These are phyloP conservation scores for Arenaria interpres DNA, from an alignment of 2,113 vertebrate species.

Conservation along the genomic window DNA sequence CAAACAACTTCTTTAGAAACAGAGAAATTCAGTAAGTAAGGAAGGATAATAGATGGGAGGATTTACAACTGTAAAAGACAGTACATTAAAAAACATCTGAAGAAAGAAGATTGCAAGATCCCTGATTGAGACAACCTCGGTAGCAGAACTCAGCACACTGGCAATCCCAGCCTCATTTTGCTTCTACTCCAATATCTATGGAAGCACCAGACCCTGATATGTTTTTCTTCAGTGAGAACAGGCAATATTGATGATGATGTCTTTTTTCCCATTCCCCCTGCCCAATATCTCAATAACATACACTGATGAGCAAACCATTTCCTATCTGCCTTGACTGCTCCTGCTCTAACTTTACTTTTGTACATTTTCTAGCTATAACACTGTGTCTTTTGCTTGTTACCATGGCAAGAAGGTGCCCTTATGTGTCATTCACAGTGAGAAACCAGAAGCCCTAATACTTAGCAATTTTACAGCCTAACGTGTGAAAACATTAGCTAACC, in stretches of 20 bases:
- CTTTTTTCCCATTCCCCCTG: background rate
- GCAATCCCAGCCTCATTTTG: background rate
- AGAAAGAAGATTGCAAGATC: background rate
- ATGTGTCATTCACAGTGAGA: background rate
- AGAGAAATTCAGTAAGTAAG: background rate
- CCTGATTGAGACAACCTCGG: background rate
- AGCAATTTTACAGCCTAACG: background rate
- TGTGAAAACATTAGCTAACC: slow-evolving; percentile 21
- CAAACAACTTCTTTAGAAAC: background rate
- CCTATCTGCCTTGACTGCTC: background rate
- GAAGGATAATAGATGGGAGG: background rate
- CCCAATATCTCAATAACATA: accelerated
- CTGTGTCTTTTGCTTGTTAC: background rate
- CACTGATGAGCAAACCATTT: background rate
- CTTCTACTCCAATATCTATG: background rate
- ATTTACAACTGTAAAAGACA: background rate
- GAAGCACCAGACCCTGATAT: background rate
- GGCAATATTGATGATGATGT: background rate
- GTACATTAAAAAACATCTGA: background rate
- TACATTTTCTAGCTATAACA: background rate
- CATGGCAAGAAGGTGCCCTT: background rate
- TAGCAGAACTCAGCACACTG: background rate
- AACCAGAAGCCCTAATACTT: background rate
- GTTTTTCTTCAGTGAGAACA: background rate
- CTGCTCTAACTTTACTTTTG: background rate